Percentiles rank a stretch among this genome's conserved stretches.
These are phyloP conservation scores for Scophthalmus maximus DNA, from an alignment of 2,113 vertebrate species.

Conservation along the genomic window DNA sequence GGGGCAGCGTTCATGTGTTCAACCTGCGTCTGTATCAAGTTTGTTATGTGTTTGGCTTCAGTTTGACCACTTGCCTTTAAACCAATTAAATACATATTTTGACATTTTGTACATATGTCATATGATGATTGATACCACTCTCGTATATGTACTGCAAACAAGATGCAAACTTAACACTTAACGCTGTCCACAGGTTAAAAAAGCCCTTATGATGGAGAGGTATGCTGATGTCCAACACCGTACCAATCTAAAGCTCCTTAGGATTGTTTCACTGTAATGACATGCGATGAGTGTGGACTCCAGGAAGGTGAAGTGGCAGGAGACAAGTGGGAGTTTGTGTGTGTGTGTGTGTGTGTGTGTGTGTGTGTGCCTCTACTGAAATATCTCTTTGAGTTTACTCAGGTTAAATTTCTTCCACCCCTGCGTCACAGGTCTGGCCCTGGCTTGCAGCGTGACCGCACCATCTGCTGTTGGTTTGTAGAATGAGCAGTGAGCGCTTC, in stretches of 20 bases:
- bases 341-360: too few relatives aligned
- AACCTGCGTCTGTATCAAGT: background rate
- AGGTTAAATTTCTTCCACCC: background rate
- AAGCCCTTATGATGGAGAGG: too few relatives aligned
- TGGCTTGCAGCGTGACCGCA: conserved; percentile 30
- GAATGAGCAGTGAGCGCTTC: conserved; percentile 17
- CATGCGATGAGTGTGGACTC: too few relatives aligned
- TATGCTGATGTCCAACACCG: too few relatives aligned
- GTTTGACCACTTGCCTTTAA: background rate
- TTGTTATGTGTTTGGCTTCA: too few relatives aligned
- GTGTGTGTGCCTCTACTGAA: background rate
- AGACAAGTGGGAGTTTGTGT: background rate
- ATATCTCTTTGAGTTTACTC: too few relatives aligned
- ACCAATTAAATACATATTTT: background rate
- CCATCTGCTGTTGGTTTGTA: conserved; percentile 60
- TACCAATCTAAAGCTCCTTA: too few relatives aligned
- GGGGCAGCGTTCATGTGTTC: background rate
- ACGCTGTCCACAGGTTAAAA: too few relatives aligned
- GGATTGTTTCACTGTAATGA: too few relatives aligned
- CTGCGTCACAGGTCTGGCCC: conserved; percentile 2
- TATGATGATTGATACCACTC: background rate
- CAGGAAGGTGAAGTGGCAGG: conserved; percentile 20
- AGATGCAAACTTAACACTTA: too few relatives aligned
- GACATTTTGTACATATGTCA: background rate
- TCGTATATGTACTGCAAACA: too few relatives aligned